phyloP scores from a whole-genome alignment of 2,888 invertebrate species.

The Synanthedon formicaeformis region DNA sequence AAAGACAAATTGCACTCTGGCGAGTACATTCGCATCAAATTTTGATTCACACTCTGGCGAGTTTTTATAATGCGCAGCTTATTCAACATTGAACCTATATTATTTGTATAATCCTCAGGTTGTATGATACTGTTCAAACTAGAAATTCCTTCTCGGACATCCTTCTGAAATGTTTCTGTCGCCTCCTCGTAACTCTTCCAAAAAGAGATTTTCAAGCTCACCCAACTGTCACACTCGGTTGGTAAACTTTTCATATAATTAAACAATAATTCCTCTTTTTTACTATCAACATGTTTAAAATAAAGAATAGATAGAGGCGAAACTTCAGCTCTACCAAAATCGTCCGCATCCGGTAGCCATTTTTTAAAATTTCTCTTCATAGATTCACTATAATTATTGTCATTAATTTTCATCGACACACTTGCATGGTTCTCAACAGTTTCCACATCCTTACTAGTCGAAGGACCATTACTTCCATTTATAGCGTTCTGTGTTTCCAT shows the following conservation, averaged over 20 bases:
- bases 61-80: constrained; percentile 43
- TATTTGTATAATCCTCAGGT: constrained; percentile 34
- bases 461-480: constrained; percentile 2
- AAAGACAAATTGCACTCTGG: constrained; percentile 28
- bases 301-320: constrained; percentile 16
- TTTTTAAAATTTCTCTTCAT: constrained; percentile 22
- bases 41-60: constrained; percentile 16
- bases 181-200: constrained; percentile 32
- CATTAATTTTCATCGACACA: constrained; percentile 2
- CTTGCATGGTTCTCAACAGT: constrained; percentile 2
- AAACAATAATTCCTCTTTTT: constrained; percentile 32
- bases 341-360: constrained; percentile 40
- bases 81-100: constrained; percentile 28
- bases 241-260: constrained; percentile 32
- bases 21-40: no score
- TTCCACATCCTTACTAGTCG: constrained; percentile 1
- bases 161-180: constrained; percentile 21
- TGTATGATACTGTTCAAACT: constrained; percentile 29
- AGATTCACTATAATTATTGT: constrained; percentile 14
- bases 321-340: constrained; percentile 47
- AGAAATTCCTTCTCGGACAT: constrained; percentile 13
- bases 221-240: constrained; percentile 33
- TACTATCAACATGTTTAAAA: constrained; percentile 18
- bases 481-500: constrained; percentile 20
- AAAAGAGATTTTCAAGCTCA: constrained; percentile 42